Evolutionary conservation across 1,140 invertebrate genomes (phyloP).

Genomic region (Samia ricini): DNA sequence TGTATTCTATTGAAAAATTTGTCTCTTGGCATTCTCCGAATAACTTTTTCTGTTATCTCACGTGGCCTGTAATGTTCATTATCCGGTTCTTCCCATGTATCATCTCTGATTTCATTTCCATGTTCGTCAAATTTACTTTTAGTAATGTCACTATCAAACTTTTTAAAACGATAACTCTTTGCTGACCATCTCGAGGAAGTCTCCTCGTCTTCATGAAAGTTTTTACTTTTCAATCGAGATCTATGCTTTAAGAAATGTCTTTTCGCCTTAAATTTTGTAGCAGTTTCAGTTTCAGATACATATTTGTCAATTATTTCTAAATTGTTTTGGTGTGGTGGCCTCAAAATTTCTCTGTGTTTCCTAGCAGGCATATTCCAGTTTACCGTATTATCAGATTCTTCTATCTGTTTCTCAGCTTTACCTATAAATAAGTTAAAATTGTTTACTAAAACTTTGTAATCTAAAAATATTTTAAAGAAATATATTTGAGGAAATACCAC

Average conservation of each 20-base stretch:
- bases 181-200: background rate
- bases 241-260: slow-evolving; percentile 24
- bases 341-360: slow-evolving; percentile 25
- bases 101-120: slow-evolving; percentile 11
- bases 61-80: slow-evolving; percentile 11
- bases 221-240: slow-evolving; percentile 25
- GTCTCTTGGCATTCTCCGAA: slow-evolving; percentile 35
- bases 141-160: slow-evolving; percentile 3
- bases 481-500: background rate
- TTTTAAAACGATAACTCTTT: slow-evolving; percentile 12
- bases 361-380: slow-evolving; percentile 28
- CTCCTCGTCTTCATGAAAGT: slow-evolving; percentile 1
- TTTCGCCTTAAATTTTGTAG: slow-evolving; percentile 24
- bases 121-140: slow-evolving; percentile 11
- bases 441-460: background rate
- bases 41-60: slow-evolving; percentile 25
- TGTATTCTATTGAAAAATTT: slow-evolving; percentile 10
- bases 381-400: slow-evolving; percentile 21
- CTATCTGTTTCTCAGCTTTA: slow-evolving; percentile 3
- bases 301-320: slow-evolving; percentile 2
- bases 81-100: slow-evolving; percentile 23
- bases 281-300: slow-evolving; percentile 25
- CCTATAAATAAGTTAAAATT: background rate
- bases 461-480: background rate
- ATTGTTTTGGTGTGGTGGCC: background rate